phyloP scores from a whole-genome alignment of 2,113 vertebrate genomes.

The Bagarius yarrelli region DNA sequence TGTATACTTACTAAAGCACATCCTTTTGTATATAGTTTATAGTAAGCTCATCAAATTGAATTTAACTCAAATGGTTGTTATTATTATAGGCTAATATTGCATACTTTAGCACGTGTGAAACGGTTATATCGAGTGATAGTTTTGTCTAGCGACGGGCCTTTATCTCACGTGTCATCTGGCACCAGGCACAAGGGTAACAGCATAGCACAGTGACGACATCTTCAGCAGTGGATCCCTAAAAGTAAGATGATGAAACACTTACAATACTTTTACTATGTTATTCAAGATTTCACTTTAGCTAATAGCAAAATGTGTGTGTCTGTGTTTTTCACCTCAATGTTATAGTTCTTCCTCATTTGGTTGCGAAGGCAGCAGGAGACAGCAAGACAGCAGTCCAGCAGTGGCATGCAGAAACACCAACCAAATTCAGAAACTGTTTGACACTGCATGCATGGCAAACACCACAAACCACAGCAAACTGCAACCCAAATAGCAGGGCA shows the following conservation, averaged over 20 bases:
- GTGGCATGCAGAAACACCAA: slow-evolving; percentile 65
- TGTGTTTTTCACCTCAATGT: slow-evolving; percentile 62
- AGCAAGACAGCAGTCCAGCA: slow-evolving; percentile 60
- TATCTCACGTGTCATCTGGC: slow-evolving; percentile 74
- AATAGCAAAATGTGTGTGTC: not conserved
- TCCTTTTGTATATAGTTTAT: not conserved
- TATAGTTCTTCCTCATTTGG: slow-evolving; percentile 57
- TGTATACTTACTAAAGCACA: too few species aligned
- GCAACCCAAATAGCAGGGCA: too few species aligned
- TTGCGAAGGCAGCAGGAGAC: slow-evolving; percentile 63
- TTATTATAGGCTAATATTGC: not conserved
- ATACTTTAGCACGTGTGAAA: not conserved
- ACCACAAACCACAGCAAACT: slow-evolving; percentile 66
- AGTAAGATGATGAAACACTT: not conserved
- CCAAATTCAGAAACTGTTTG: slow-evolving; percentile 58
- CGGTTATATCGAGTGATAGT: not conserved
- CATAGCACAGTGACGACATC: slow-evolving; percentile 61
- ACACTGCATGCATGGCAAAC: slow-evolving; percentile 72
- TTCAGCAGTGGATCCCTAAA: slow-evolving; percentile 66
- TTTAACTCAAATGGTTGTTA: not conserved
- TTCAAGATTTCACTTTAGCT: not conserved
- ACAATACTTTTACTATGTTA: not conserved
- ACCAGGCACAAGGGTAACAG: slow-evolving; percentile 71
- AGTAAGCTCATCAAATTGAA: not conserved
- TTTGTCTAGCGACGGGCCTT: slow-evolving; percentile 52